Evolutionary conservation across 1,140 invertebrate species (phyloP).

Genomic region (Calephelis nemesis): DNA sequence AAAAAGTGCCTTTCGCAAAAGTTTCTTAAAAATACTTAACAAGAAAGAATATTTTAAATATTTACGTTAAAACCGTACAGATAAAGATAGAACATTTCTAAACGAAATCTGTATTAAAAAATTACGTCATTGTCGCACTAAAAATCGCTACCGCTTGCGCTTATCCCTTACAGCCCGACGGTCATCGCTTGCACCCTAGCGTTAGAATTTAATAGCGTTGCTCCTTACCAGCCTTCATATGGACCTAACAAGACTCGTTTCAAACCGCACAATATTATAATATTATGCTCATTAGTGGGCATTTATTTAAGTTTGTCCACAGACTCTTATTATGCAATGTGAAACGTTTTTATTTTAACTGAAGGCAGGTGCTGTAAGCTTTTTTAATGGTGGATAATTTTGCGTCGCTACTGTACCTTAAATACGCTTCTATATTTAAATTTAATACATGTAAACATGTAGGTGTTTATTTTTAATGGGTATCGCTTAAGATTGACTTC

Average conservation of each 20-base stretch:
- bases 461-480: conserved; percentile 1
- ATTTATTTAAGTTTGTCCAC: conserved; percentile 58
- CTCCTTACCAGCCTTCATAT: conserved; percentile 62
- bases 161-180: conserved; percentile 26
- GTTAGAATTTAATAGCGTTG: conserved; percentile 73
- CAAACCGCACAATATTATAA: conserved; percentile 68
- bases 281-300: conserved; percentile 76
- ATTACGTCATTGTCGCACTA: background rate
- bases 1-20: too few species aligned
- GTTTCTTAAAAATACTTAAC: too few species aligned
- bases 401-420: conserved; percentile 11
- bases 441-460: conserved; percentile 10
- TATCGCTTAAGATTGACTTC: too few species aligned
- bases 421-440: conserved; percentile 15
- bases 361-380: conserved; percentile 29
- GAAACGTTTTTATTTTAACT: conserved; percentile 33
- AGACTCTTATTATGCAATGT: conserved; percentile 43
- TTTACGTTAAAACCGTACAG: too few species aligned
- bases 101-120: too few species aligned
- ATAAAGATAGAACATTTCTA: too few species aligned
- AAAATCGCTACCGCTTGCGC: conserved; percentile 21
- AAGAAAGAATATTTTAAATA: too few species aligned
- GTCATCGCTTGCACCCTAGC: conserved; percentile 49
- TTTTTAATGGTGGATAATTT: conserved; percentile 36
- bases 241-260: conserved; percentile 71